Base-by-base conservation (phyloP, 64 coral and sea anemone genomes). In the Porites lutea region DNA sequence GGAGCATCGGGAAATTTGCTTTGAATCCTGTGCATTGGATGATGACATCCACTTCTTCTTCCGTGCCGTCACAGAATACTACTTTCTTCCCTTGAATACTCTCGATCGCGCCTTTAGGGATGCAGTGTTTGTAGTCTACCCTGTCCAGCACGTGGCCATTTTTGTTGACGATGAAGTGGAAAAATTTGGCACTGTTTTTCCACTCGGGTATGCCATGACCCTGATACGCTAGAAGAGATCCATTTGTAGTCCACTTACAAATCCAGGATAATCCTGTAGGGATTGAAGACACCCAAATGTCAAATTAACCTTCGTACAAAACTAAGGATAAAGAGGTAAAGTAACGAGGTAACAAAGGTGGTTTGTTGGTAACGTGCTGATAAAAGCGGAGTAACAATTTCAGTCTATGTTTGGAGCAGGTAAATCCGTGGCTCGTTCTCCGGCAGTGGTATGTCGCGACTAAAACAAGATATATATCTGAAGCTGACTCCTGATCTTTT, bases 141-240 rank as follows among this genome's bases (percentile, higher is more conserved):
- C 82, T 88, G 67, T 96, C 95, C 19, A 96, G 55, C 16, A 96
- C 95, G 80, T 96, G 95, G 4, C 87, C 95, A 21, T 90, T 96
- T 50, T 96, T 96, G 91, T 96, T 96, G n/a, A 96, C 92, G 53
- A 96, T 77, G 37, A 86, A 96, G 63, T 96, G 95, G n/a, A 96
- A 96, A 88, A 79, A 96, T 18, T 93, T 74, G 12, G 90, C 90
- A 13, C 89, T 63, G 55, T 96, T 96, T 86, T 93, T 96, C 95
- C 95, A 96, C 46, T 96, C 95, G 49, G 95, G 79, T 6, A 96
- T 96, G 13, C 95, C 95, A 14, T 96, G 95, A 13, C 95, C 95
- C 75, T 96, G 95, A 86, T 96, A 96, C 10, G 95, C 95, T 14
- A 96, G 80, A 3, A 96, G 15, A 19, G 95, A 96, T 18, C 95